These are phyloP conservation scores for Hemitrygon akajei DNA, from an alignment of 2,797 vertebrate species.

Conservation along the genomic window DNA sequence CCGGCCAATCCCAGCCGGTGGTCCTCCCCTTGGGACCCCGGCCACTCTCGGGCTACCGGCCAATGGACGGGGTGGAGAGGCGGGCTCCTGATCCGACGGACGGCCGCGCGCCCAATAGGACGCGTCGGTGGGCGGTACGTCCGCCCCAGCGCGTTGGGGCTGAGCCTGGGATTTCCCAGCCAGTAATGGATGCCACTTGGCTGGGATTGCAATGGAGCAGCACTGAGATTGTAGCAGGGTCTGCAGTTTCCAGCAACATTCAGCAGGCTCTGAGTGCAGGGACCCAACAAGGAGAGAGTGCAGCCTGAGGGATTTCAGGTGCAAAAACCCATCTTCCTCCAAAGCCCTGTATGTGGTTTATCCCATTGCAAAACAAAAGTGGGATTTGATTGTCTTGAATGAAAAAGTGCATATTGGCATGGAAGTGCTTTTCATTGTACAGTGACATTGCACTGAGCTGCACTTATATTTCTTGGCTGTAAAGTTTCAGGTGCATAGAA, in stretches of 20 bases:
- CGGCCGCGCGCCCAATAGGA: neutral
- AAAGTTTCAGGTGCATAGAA: constrained; percentile 12
- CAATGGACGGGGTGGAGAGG: neutral
- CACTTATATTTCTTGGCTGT: neutral
- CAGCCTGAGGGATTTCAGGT: neutral
- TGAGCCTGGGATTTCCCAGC: constrained; percentile 2
- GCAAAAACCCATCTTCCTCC: neutral
- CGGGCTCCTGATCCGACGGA: neutral
- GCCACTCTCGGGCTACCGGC: neutral
- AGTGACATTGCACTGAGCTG: constrained; percentile 9
- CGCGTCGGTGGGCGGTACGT: neutral
- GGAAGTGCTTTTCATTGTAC: neutral
- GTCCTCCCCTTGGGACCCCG: neutral
- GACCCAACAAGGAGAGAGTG: neutral
- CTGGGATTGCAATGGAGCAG: constrained; percentile 21
- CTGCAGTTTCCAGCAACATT: neutral
- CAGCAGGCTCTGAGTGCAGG: neutral
- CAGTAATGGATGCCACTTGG: constrained; percentile 27
- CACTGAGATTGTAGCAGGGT: neutral
- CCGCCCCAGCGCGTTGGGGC: neutral
- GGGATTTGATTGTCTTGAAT: constrained; percentile 20
- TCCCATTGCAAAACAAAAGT: constrained; percentile 18
- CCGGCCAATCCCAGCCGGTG: neutral
- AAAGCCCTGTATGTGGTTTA: neutral
- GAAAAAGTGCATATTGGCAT: constrained; percentile 11